Evolutionary conservation across 2,113 vertebrate species (phyloP), one percentile per base, ranked within the genome.

Genomic region (Zosterops japonicus): DNA sequence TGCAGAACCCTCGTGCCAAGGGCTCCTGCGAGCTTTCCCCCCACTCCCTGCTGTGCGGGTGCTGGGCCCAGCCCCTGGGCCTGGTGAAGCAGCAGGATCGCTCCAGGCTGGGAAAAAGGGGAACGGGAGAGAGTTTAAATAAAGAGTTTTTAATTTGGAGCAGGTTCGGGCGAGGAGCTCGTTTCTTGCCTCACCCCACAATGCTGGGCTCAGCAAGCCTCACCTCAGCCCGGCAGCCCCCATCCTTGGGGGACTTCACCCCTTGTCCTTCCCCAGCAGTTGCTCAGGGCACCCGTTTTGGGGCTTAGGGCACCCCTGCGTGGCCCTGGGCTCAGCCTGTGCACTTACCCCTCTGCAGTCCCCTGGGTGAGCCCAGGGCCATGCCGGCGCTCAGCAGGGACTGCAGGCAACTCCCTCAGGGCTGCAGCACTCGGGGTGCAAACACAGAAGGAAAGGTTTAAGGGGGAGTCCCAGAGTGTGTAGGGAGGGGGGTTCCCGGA

Each of bases 111-210:
- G 94, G 81, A 91, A 84, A 67, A 85, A 41, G 91, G 94, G 90
- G 65, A 93, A 59, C 0, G 5, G 87, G 84, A 92, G 44, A 96
- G 91, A 96, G 71, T 96, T 97, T 96, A 96, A 97, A 93, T 95
- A 81, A 97, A 95, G 87, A 94, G 91, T 97, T 97, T 97, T 96
- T 97, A 95, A 95, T 97, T 97, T 97, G 94, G 91, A 92, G 17
- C 41, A 17, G 3, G 6, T 21, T 68, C 0, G 0, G 25, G 35
- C 6, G 2, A 3, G 42, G 2, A 46, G 16, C 20, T 91, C 3
- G 1, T 56, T 39, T 8, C 28, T 49, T 2, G 0, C 9, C 20
- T 81, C 27, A 8, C 0, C 3, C 63, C 0, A 0, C 39, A 11
- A 49, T 3, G 41, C 33, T 2, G 3, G 18, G 9, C 20, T 57